Base-by-base conservation (phyloP, 35 echinoderm and acorn worm genomes). In the Ophioderma brevispina region DNA sequence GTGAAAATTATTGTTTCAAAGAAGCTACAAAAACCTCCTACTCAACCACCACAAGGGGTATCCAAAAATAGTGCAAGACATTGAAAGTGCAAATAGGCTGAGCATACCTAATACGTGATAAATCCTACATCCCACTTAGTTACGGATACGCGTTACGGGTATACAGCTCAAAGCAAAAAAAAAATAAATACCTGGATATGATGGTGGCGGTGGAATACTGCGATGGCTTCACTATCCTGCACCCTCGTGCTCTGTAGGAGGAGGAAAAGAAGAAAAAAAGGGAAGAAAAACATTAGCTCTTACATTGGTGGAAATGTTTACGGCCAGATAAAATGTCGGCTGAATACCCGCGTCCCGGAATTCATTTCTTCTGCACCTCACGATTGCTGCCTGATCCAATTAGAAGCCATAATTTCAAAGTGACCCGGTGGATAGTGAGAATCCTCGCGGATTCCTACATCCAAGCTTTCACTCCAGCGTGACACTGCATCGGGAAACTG, bases 381-480 rank as follows among this genome's bases (percentile, higher is more conserved):
- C 46, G 1, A 90, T 25, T n/a, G 50, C 28, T 36, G 36, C 40
- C 79, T 64, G 13, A 82, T 31, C 80, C 43, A 82, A 25, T 36
- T 40, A 0, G 19, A 82, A 30, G 0, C 25, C 35, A 82, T 38
- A 36, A 38, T 38, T 43, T 82, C 80, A 38, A 82, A 43, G 32
- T 82, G 80, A 1, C 80, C 80, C 0, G 80, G 37, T 38, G 80
- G 80, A 21, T 39, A 43, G 42, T 18, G 36, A 0, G 32, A 35
- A 76, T 36, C 79, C 17, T 63, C 52, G 23, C 88, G 78, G 0
- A 89, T 35, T 15, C 87, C 87, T 38, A 89, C 82, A 37, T 89
- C 64, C 75, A 82, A 90, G 4, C 55, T n/a, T 11, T 38, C 13
- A 14, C 79, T 33, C 88, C 79, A 90, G 32, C 35, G 30, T 33